phyloP scores from a whole-genome alignment of 2,888 invertebrate genomes.

The Oligia strigilis region DNA sequence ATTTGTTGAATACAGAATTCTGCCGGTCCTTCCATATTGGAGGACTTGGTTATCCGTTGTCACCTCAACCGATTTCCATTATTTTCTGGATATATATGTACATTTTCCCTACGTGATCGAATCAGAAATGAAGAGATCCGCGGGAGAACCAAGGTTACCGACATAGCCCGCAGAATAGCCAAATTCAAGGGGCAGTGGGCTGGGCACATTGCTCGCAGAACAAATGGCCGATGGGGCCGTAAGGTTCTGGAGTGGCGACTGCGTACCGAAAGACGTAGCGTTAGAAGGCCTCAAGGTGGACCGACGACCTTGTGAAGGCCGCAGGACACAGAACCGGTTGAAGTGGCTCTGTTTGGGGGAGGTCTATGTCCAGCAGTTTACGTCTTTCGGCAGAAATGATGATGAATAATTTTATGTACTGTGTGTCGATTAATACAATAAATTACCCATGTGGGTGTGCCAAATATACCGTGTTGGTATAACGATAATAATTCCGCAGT shows the following conservation, averaged over 20 bases:
- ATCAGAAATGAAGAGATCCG: background rate
- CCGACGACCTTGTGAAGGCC: background rate
- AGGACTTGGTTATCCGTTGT: constrained; percentile 3
- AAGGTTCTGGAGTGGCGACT: background rate
- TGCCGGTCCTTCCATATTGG: background rate
- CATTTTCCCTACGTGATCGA: background rate
- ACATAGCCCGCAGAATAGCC: background rate
- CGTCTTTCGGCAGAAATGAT: background rate
- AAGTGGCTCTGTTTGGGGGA: background rate
- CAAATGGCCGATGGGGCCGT: background rate
- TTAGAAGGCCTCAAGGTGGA: background rate
- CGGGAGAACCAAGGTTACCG: background rate
- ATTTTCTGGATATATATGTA: constrained; percentile 6
- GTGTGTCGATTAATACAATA: constrained; percentile 20
- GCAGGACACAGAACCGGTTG: background rate
- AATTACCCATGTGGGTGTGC: constrained; percentile 24
- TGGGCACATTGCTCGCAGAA: background rate
- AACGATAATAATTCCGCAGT: constrained; percentile 34
- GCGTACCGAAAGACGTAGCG: background rate
- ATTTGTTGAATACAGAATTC: constrained; percentile 7
- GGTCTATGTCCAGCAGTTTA: background rate
- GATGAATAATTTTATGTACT: background rate
- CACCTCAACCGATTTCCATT: background rate
- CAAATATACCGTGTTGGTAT: constrained; percentile 17
- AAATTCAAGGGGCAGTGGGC: background rate